Conservation (phyloP, 2,113 vertebrate species). For the Zapornia atra region DNA sequence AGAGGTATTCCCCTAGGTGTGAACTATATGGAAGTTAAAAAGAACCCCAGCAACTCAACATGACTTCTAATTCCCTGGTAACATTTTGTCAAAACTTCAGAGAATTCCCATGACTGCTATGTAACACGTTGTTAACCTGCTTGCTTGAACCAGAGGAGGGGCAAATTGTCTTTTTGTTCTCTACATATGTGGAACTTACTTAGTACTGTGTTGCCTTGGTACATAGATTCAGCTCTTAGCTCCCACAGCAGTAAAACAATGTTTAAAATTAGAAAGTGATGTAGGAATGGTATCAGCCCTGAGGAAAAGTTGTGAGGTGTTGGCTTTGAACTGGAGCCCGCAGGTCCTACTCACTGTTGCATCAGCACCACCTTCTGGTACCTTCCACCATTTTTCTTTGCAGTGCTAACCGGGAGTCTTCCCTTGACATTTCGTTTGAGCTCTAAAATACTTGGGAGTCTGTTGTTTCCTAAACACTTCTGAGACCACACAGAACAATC, state of each 20-base stretch:
- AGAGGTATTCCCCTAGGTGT: background rate
- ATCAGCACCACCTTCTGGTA: constrained; percentile 64
- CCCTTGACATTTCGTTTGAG: background rate
- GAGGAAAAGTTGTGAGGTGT: background rate
- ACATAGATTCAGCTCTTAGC: background rate
- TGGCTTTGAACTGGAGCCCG: background rate
- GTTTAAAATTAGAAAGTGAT: background rate
- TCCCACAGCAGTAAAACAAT: background rate
- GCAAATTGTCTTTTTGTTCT: background rate
- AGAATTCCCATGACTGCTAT: background rate
- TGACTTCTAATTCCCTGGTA: background rate
- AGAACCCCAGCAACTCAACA: background rate
- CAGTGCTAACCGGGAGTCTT: background rate
- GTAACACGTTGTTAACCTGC: accelerated
- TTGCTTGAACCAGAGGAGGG: background rate
- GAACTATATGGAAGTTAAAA: background rate
- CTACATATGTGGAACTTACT: background rate
- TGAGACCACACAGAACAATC: background rate
- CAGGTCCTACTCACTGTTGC: background rate
- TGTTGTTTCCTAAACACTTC: background rate
- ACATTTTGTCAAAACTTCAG: background rate
- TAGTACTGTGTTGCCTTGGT: background rate
- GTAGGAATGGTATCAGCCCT: background rate
- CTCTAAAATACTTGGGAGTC: background rate
- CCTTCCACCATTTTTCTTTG: background rate